phyloP scores from a whole-genome alignment of 2,797 vertebrate genomes.

The Gila robusta region DNA sequence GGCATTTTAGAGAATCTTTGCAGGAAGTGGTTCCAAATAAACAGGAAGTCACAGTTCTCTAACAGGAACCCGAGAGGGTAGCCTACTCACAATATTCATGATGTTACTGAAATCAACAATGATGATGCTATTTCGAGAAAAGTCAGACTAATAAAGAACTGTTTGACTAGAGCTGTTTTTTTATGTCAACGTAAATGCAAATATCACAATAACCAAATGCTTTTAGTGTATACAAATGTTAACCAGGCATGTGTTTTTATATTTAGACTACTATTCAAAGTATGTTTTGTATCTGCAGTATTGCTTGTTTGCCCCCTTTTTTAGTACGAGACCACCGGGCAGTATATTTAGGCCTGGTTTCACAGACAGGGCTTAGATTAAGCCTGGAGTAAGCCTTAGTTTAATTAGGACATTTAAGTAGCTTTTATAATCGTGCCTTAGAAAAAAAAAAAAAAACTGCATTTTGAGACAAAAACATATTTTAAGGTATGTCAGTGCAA shows the following conservation, averaged over 20 bases:
- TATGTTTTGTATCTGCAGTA: slow-evolving; percentile 3
- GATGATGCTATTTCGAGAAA: neutral
- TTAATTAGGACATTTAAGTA: too few relatives aligned
- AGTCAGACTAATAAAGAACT: neutral
- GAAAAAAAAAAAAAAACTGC: too few relatives aligned
- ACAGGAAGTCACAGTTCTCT: slow-evolving; percentile 65
- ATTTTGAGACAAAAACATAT: too few relatives aligned
- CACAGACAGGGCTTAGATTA: too few relatives aligned
- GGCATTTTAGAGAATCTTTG: slow-evolving; percentile 12
- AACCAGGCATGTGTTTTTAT: neutral
- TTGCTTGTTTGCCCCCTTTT: neutral
- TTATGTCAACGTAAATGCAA: neutral
- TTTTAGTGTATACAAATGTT: slow-evolving; percentile 16
- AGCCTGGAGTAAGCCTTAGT: too few relatives aligned
- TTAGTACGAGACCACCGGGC: neutral
- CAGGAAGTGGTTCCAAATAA: slow-evolving; percentile 61
- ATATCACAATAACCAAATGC: slow-evolving; percentile 42
- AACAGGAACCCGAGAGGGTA: slow-evolving; percentile 60
- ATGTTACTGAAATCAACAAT: slow-evolving; percentile 3
- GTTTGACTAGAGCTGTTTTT: neutral
- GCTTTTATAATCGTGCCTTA: too few relatives aligned
- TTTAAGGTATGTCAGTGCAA: too few relatives aligned
- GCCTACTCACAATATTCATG: neutral
- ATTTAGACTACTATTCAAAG: slow-evolving; percentile 8
- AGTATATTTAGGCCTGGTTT: neutral